A percentile compares a stretch with the other conserved stretches of the same genome.
These are phyloP conservation scores for Alloscopus bannaensis DNA, from an alignment of 2,888 invertebrate genomes.

Conservation along the genomic window DNA sequence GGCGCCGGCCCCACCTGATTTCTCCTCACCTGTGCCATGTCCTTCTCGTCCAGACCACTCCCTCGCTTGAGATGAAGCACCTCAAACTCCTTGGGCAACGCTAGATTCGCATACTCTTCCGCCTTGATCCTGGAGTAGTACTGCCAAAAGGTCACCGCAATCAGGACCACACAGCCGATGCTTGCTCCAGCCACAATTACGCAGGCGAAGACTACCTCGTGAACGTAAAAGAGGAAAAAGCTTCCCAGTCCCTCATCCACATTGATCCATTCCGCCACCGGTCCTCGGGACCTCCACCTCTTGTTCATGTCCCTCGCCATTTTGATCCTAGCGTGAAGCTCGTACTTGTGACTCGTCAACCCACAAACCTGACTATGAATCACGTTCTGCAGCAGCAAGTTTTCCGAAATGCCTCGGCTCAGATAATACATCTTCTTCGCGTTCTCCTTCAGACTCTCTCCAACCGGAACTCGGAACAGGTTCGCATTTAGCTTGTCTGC, in stretches of 20 bases:
- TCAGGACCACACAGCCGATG: constrained; percentile 19
- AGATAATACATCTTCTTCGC: constrained; percentile 29
- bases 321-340: background rate
- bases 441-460: background rate
- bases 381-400: background rate
- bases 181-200: background rate
- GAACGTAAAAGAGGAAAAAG: background rate
- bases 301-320: constrained; percentile 37
- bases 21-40: too few relatives aligned
- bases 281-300: constrained; percentile 9
- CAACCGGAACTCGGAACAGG: background rate
- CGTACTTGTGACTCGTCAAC: background rate
- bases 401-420: constrained; percentile 25
- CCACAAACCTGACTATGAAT: constrained; percentile 23
- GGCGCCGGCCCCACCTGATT: too few relatives aligned
- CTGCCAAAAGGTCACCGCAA: constrained; percentile 43
- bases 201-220: background rate
- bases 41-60: constrained; percentile 11
- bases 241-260: constrained; percentile 30
- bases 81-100: constrained; percentile 50
- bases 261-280: constrained; percentile 34
- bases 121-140: constrained; percentile 54
- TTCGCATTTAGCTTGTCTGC: constrained; percentile 30
- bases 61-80: constrained; percentile 32
- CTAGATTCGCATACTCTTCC: constrained; percentile 52